These are phyloP conservation scores for Xanthorhoe designata DNA, from an alignment of 2,888 invertebrate species.

Conservation along the genomic window DNA sequence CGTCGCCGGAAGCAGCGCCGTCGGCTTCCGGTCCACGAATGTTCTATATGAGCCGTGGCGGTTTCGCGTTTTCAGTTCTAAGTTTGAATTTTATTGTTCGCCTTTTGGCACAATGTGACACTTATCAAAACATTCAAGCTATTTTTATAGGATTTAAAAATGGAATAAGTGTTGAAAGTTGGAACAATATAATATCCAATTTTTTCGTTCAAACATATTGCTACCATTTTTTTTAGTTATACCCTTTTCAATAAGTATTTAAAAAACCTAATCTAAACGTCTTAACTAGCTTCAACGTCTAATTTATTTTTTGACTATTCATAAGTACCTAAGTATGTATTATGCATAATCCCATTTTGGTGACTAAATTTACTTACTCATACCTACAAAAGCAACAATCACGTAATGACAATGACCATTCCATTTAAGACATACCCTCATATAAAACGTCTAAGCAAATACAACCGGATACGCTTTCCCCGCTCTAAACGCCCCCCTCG, in stretches of 20 bases:
- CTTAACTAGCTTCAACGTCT: too few relatives aligned
- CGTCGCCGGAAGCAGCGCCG: constrained; percentile 77
- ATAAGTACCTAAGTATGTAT: too few relatives aligned
- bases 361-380: background rate
- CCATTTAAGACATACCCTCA: constrained; percentile 21
- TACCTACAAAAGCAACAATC: background rate
- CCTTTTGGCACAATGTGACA: constrained; percentile 23
- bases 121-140: constrained; percentile 18
- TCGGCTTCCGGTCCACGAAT: constrained; percentile 76
- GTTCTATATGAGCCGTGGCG: constrained; percentile 66
- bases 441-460: constrained; percentile 47
- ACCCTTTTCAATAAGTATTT: background rate
- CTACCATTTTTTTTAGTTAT: background rate
- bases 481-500: constrained; percentile 52
- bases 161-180: background rate
- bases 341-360: too few relatives aligned
- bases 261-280: background rate
- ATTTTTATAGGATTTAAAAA: constrained; percentile 11
- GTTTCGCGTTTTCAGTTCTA: constrained; percentile 63
- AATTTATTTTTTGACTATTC: too few relatives aligned
- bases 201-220: background rate
- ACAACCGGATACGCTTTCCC: constrained; percentile 60
- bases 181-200: background rate
- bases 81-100: constrained; percentile 44
- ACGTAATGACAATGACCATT: constrained; percentile 6